A percentile compares a stretch with the other conserved stretches of the same genome.
Conservation (phyloP, 2,888 invertebrate species). For the Meganola albula region DNA sequence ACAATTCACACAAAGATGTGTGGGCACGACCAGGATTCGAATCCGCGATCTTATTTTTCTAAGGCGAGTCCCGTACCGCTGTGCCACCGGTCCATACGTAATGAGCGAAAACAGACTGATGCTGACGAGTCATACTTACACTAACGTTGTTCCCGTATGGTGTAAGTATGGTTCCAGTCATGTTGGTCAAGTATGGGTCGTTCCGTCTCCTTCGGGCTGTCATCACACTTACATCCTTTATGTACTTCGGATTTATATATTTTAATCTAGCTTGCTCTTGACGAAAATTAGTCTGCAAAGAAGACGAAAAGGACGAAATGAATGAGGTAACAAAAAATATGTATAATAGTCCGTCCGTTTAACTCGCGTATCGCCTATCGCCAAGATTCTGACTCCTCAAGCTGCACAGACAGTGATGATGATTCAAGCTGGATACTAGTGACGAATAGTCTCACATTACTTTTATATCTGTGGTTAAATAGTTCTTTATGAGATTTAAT, state of each 20-base stretch:
- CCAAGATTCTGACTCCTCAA: too few species aligned
- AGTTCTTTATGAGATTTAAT: too few species aligned
- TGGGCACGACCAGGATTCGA: neutral
- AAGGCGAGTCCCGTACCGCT: constrained; percentile 33
- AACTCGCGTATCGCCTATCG: too few species aligned
- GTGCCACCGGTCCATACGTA: constrained; percentile 22
- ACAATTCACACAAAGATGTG: too few species aligned
- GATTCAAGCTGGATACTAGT: too few species aligned
- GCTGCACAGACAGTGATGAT: too few species aligned
- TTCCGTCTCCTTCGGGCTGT: constrained; percentile 29
- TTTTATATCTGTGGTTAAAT: too few species aligned
- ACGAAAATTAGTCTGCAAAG: constrained; percentile 24
- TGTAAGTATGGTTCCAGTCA: constrained; percentile 23
- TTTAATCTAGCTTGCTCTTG: constrained; percentile 30
- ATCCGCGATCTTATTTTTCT: constrained; percentile 22
- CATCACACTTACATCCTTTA: constrained; percentile 26
- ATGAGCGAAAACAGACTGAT: constrained; percentile 32
- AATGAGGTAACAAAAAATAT: too few species aligned
- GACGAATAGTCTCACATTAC: too few species aligned
- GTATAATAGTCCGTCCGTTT: too few species aligned
- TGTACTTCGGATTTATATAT: constrained; percentile 30
- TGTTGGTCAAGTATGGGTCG: constrained; percentile 33
- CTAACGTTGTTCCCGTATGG: constrained; percentile 34
- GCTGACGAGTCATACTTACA: constrained; percentile 35
- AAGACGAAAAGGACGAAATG: too few species aligned